Evolutionary conservation across 2,113 vertebrate genomes (phyloP).

Genomic region (Tragelaphus scriptus): DNA sequence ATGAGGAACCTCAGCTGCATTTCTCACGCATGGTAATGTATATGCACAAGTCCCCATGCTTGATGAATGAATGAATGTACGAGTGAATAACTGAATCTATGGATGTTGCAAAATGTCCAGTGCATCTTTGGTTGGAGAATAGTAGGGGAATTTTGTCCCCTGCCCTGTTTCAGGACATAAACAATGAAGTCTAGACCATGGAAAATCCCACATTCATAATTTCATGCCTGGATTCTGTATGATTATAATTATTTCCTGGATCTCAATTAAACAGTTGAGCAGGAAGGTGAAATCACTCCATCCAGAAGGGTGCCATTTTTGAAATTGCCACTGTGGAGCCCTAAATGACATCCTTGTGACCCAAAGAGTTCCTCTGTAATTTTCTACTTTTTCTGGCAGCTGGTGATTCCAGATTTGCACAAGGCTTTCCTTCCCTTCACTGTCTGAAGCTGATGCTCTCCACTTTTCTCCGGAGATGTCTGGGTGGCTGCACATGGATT

Average conservation of each 20-base stretch:
- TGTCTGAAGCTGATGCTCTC: background rate
- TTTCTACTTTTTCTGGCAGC: background rate
- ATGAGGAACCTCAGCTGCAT: background rate
- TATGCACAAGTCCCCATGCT: background rate
- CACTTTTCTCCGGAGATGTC: background rate
- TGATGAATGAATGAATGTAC: background rate
- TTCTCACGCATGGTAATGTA: background rate
- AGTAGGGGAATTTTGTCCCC: background rate
- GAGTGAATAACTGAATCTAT: background rate
- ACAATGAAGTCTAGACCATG: background rate
- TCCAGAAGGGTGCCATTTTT: conserved; percentile 16
- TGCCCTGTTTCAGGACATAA: background rate
- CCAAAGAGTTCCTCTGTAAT: background rate
- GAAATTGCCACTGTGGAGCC: background rate
- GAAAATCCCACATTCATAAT: conserved; percentile 15
- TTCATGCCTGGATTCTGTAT: background rate
- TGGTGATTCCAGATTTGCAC: background rate
- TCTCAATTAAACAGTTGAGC: conserved; percentile 29
- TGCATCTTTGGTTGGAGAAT: background rate
- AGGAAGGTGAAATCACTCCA: conserved; percentile 16
- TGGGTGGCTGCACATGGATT: background rate
- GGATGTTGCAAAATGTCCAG: background rate
- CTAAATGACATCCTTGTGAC: conserved; percentile 26
- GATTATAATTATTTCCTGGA: conserved; percentile 35
- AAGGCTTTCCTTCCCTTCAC: background rate